Evolutionary conservation across 1,140 invertebrate genomes (phyloP).

Genomic region (Lordiphosa stackelbergi): DNA sequence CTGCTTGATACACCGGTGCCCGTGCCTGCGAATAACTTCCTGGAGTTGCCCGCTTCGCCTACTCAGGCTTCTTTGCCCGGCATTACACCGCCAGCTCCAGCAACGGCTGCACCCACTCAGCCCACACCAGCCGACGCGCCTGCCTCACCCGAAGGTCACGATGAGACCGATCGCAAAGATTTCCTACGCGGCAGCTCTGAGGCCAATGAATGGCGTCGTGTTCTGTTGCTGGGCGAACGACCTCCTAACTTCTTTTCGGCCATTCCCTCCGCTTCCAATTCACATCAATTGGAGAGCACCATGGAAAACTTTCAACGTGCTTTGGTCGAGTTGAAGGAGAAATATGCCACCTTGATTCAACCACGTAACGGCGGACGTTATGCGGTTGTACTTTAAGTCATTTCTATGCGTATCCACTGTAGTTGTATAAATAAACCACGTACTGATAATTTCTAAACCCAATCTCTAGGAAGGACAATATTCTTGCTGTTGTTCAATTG

Average conservation of each 20-base stretch:
- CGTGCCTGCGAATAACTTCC: constrained; percentile 5
- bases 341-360: constrained; percentile 48
- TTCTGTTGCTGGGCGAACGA: constrained; percentile 48
- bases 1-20: constrained; percentile 30
- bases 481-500: too few relatives aligned
- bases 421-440: constrained; percentile 41
- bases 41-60: constrained; percentile 23
- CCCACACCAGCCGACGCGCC: constrained; percentile 23
- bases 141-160: constrained; percentile 27
- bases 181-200: constrained; percentile 35
- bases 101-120: constrained; percentile 11
- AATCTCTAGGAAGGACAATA: not conserved
- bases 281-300: constrained; percentile 45
- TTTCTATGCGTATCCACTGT: constrained; percentile 9
- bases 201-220: constrained; percentile 52
- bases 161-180: constrained; percentile 43
- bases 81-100: constrained; percentile 36
- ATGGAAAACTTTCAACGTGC: constrained; percentile 61
- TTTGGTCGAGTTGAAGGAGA: constrained; percentile 52
- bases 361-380: constrained; percentile 39
- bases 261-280: constrained; percentile 6
- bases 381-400: constrained; percentile 40
- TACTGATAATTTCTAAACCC: constrained; percentile 55
- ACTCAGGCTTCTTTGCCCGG: constrained; percentile 33
- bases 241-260: not conserved